phyloP scores from a whole-genome alignment of 2,888 invertebrate species.

The Amiota minor region DNA sequence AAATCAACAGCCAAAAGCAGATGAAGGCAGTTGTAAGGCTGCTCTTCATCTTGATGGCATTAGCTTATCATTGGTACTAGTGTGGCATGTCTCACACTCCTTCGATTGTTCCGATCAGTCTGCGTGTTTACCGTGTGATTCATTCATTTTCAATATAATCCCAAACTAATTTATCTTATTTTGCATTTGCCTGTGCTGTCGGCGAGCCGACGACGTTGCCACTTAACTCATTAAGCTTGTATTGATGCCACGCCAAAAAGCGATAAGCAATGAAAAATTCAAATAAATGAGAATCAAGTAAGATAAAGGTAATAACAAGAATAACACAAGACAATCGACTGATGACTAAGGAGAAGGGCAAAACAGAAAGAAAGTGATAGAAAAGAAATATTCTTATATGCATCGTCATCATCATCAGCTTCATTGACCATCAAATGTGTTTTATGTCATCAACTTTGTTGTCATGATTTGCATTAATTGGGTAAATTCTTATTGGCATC shows the following conservation, averaged over 20 bases:
- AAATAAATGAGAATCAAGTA: background rate
- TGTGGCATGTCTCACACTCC: constrained; percentile 49
- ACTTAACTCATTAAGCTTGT: constrained; percentile 66
- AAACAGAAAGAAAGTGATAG: no score
- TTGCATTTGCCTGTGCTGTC: constrained; percentile 53
- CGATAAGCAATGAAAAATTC: background rate
- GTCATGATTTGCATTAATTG: constrained; percentile 65
- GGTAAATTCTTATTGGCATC: constrained; percentile 63
- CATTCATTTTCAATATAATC: constrained; percentile 57
- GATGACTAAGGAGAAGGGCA: no score
- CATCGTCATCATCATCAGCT: constrained; percentile 47
- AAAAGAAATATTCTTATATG: no score
- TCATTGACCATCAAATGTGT: constrained; percentile 40
- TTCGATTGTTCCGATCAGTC: background rate
- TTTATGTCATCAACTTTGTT: background rate
- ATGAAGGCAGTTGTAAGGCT: no score
- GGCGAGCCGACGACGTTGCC: constrained; percentile 54
- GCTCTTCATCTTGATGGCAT: constrained; percentile 41
- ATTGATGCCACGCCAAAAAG: constrained; percentile 53
- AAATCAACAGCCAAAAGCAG: background rate
- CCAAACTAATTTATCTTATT: constrained; percentile 59
- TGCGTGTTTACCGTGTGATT: constrained; percentile 43
- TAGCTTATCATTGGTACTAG: constrained; percentile 37
- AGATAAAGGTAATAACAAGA: background rate
- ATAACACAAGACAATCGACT: constrained; percentile 36